These are phyloP conservation scores for Lamproptera curius DNA, from an alignment of 2,888 invertebrate species.

Conservation along the genomic window DNA sequence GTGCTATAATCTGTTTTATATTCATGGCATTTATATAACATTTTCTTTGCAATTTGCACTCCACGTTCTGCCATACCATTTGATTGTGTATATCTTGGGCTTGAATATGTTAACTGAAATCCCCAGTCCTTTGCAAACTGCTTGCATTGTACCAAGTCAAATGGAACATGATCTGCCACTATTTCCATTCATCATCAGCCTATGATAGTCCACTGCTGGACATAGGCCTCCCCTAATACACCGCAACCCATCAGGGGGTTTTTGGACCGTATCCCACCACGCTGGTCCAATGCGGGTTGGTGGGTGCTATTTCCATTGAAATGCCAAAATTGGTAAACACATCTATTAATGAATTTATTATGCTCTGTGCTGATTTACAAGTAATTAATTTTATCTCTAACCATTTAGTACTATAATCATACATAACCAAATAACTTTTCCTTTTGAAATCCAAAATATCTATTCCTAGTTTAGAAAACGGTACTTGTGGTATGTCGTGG, in stretches of 20 bases:
- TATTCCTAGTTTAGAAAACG: slow-evolving; percentile 25
- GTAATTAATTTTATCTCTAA: slow-evolving; percentile 15
- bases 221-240: too few species aligned
- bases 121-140: neutral
- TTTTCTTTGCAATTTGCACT: slow-evolving; percentile 7
- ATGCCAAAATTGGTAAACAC: slow-evolving; percentile 23
- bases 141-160: slow-evolving; percentile 29
- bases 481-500: slow-evolving; percentile 22
- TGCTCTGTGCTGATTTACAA: slow-evolving; percentile 17
- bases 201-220: too few species aligned
- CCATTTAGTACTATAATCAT: slow-evolving; percentile 10
- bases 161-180: slow-evolving; percentile 3
- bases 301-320: too few species aligned
- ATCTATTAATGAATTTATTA: slow-evolving; percentile 21
- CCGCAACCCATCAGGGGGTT: too few species aligned
- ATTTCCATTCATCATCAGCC: too few species aligned
- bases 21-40: slow-evolving; percentile 11
- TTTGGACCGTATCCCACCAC: too few species aligned
- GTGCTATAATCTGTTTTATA: slow-evolving; percentile 8
- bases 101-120: neutral
- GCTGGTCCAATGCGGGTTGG: too few species aligned
- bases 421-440: slow-evolving; percentile 21
- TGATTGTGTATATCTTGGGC: neutral
- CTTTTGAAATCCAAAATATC: slow-evolving; percentile 25
- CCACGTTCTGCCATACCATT: slow-evolving; percentile 6